Conservation (phyloP, 1,140 invertebrate genomes). For the Lepidurus couesii region DNA sequence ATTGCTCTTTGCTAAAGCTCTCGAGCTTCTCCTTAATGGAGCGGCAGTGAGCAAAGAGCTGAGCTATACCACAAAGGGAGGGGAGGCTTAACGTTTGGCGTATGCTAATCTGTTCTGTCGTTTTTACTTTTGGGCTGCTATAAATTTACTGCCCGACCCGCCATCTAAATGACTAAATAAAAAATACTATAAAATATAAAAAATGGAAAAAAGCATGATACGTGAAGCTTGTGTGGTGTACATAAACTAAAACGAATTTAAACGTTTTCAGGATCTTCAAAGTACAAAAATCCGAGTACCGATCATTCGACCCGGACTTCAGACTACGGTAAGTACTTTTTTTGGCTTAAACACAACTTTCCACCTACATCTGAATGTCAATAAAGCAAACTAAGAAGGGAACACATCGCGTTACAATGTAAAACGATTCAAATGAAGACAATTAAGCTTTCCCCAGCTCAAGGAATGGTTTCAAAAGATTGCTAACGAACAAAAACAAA, state of each 20-base stretch:
- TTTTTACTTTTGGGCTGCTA: background rate
- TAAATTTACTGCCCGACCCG: background rate
- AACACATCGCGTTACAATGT: no score
- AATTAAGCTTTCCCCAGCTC: no score
- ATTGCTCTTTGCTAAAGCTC: conserved; percentile 5
- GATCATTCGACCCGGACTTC: background rate
- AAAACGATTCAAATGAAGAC: no score
- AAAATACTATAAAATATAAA: background rate
- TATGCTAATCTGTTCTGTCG: conserved; percentile 1
- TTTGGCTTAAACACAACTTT: background rate
- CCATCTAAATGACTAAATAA: background rate
- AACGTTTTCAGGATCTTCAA: no score
- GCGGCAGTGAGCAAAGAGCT: background rate
- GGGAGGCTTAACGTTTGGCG: background rate
- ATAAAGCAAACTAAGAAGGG: no score
- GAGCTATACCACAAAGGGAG: background rate
- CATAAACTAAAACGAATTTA: no score
- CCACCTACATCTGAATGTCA: no score
- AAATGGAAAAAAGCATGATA: no score
- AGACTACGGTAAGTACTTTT: conserved; percentile 3
- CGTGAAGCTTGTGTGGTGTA: no score
- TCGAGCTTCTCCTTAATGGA: background rate
- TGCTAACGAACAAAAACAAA: no score
- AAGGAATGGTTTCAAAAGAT: no score
- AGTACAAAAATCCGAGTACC: background rate